A percentile compares a stretch with the other conserved stretches of the same genome.
These are phyloP conservation scores for Orchestia grillus DNA, from an alignment of 1,140 invertebrate genomes.

Conservation along the genomic window DNA sequence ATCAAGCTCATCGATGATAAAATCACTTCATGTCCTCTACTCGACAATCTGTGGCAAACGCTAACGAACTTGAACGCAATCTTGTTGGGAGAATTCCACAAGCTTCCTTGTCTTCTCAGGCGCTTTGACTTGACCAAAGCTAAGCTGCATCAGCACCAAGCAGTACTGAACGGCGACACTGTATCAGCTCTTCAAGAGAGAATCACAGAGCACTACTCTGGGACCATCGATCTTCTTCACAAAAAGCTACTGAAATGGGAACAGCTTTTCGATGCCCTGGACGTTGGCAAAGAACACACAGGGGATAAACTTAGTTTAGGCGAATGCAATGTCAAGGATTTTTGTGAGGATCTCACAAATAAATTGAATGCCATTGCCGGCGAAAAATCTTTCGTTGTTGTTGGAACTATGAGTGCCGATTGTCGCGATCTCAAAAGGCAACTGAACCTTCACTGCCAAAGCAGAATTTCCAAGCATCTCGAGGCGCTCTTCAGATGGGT, in stretches of 20 bases:
- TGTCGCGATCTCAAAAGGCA: conserved; percentile 61
- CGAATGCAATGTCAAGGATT: conserved; percentile 54
- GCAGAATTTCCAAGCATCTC: conserved; percentile 57
- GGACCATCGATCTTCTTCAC: conserved; percentile 58
- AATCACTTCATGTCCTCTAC: conserved; percentile 61
- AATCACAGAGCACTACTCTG: conserved; percentile 59
- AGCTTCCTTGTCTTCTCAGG: conserved; percentile 62
- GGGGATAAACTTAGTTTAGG: conserved; percentile 29
- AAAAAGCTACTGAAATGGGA: conserved; percentile 61
- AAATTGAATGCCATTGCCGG: conserved; percentile 63
- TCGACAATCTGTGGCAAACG: conserved; percentile 58
- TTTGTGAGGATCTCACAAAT: conserved; percentile 57
- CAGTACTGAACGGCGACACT: conserved; percentile 57
- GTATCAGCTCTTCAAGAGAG: conserved; percentile 58
- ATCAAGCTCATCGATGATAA: conserved; percentile 57
- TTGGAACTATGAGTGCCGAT: conserved; percentile 61
- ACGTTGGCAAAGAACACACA: background rate
- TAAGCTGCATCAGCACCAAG: conserved; percentile 60
- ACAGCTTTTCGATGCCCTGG: conserved; percentile 45
- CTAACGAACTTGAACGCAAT: conserved; percentile 58
- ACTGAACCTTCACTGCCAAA: conserved; percentile 58
- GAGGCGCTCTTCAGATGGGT: conserved; percentile 54
- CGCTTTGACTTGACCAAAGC: conserved; percentile 61
- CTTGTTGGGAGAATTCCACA: conserved; percentile 60
- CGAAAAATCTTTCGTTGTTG: conserved; percentile 58